Evolutionary conservation across 2,113 vertebrate genomes (phyloP).

Genomic region (Solea senegalensis): DNA sequence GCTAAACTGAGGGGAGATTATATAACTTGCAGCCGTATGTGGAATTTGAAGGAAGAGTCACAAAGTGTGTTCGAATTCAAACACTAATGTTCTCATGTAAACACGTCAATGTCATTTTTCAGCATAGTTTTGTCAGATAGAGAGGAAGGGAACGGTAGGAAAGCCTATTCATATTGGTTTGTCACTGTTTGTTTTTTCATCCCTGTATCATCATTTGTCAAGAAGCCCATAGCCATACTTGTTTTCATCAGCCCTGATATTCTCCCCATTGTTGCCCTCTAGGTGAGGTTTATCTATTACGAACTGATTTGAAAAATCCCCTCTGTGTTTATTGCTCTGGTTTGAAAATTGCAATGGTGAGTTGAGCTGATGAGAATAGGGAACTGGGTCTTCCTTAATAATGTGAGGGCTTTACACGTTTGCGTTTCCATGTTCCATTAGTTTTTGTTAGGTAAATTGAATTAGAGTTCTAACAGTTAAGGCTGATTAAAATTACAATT

Average conservation of each 20-base stretch:
- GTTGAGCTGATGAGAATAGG: conserved; percentile 45
- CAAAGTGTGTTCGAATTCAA: no score
- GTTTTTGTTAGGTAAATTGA: conserved; percentile 20
- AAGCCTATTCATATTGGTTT: no score
- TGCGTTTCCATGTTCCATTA: conserved; percentile 9
- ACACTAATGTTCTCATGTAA: no score
- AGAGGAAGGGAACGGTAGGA: no score
- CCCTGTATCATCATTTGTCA: neutral
- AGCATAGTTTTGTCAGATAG: no score
- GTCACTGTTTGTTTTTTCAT: neutral
- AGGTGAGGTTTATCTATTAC: conserved; percentile 2
- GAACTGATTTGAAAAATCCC: conserved; percentile 21
- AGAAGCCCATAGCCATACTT: neutral
- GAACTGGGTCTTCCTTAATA: conserved; percentile 25
- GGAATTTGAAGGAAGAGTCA: no score
- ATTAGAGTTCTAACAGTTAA: conserved; percentile 38
- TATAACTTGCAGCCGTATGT: conserved; percentile 23
- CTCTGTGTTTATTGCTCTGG: conserved; percentile 33
- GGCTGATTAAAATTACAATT: conserved; percentile 37
- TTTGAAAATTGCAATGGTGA: conserved; percentile 34
- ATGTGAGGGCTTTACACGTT: conserved; percentile 7
- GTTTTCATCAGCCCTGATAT: neutral
- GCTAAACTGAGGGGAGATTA: conserved; percentile 24
- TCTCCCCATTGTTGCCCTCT: neutral
- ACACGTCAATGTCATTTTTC: no score